A percentile compares a stretch with the other conserved stretches of the same genome.
Evolutionary conservation across 2,888 invertebrate genomes (phyloP).

Genomic region (Caenorhabditis zanzibari): DNA sequence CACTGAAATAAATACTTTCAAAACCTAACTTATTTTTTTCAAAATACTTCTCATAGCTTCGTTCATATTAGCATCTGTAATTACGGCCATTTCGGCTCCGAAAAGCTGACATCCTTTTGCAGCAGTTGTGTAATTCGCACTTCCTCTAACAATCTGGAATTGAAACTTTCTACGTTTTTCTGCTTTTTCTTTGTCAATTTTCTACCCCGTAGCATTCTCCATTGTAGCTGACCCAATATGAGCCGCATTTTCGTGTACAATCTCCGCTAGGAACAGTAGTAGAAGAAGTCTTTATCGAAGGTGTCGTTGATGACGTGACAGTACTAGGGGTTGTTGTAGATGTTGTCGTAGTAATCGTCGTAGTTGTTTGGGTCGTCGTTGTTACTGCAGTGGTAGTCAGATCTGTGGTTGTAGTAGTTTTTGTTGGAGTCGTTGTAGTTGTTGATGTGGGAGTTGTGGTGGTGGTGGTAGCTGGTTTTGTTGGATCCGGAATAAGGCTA

Average conservation of each 20-base stretch:
- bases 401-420: conserved; percentile 3
- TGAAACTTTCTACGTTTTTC: no score
- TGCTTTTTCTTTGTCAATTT: no score
- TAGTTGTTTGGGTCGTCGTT: conserved; percentile 6
- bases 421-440: background rate
- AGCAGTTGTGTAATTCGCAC: background rate
- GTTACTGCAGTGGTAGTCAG: conserved; percentile 5
- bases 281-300: background rate
- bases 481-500: conserved; percentile 4
- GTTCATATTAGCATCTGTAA: conserved; percentile 31
- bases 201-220: conserved; percentile 37
- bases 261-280: background rate
- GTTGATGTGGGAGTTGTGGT: conserved; percentile 16
- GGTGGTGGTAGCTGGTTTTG: conserved; percentile 8
- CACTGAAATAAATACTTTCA: conserved; percentile 10
- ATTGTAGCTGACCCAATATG: conserved; percentile 12
- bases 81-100: conserved; percentile 27
- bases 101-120: conserved; percentile 5
- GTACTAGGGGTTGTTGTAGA: background rate
- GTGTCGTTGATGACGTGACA: background rate
- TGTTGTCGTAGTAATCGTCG: conserved; percentile 3
- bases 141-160: conserved; percentile 43
- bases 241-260: conserved; percentile 19
- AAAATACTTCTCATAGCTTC: conserved; percentile 43
- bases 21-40: background rate